Percentiles rank a stretch among this genome's conserved stretches.
Evolutionary conservation across 2,888 invertebrate species (phyloP).

Genomic region (Diadegma fenestrale): DNA sequence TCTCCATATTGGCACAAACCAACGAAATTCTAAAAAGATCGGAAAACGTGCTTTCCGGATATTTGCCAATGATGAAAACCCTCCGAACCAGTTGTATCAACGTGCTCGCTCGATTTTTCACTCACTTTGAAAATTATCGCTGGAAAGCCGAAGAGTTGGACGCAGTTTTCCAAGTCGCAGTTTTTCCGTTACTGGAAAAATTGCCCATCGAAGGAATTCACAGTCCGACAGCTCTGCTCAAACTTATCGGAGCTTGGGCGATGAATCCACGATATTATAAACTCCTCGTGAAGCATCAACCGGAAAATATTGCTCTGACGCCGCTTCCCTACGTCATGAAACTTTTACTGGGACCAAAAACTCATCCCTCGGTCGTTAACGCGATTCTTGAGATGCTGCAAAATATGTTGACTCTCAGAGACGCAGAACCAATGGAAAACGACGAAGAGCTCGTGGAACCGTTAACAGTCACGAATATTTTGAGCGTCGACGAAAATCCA

Average conservation of each 20-base stretch:
- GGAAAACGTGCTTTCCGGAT: constrained; percentile 88
- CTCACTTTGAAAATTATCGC: constrained; percentile 91
- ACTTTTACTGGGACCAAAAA: constrained; percentile 90
- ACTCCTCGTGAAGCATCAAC: constrained; percentile 88
- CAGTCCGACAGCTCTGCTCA: constrained; percentile 92
- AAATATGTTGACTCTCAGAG: constrained; percentile 89
- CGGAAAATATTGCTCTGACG: constrained; percentile 85
- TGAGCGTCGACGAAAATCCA: constrained; percentile 69
- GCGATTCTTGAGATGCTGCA: constrained; percentile 91
- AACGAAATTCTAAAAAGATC: constrained; percentile 87
- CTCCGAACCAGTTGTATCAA: constrained; percentile 88
- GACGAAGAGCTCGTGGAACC: constrained; percentile 71
- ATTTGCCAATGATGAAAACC: constrained; percentile 88
- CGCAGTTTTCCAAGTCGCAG: constrained; percentile 90
- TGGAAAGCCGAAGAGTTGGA: constrained; percentile 91
- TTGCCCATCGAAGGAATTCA: constrained; percentile 93
- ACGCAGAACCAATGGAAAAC: constrained; percentile 85
- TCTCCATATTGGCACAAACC: constrained; percentile 89
- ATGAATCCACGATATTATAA: constrained; percentile 91
- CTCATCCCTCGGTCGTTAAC: constrained; percentile 88
- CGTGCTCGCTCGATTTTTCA: constrained; percentile 90
- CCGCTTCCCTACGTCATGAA: constrained; percentile 90
- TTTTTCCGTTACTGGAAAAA: constrained; percentile 93
- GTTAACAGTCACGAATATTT: constrained; percentile 74
- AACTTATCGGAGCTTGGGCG: constrained; percentile 93